Percentiles rank a stretch among this genome's conserved stretches.
Conservation (phyloP, 2,113 vertebrate species). For the Craseonycteris thonglongyai region DNA sequence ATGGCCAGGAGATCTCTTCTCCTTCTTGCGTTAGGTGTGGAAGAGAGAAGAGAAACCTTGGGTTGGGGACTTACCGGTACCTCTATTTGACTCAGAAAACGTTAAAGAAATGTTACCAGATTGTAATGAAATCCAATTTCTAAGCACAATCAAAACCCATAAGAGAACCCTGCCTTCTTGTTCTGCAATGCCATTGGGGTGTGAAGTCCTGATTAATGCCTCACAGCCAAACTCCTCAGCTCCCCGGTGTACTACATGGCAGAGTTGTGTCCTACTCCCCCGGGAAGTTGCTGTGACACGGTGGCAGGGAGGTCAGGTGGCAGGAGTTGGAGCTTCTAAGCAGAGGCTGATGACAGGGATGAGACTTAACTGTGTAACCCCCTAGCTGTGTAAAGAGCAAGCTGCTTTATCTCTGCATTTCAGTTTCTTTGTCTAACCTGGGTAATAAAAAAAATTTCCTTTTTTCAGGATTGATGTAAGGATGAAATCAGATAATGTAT, state of each 20-base stretch:
- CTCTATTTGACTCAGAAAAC: not conserved
- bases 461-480: not conserved
- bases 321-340: not conserved
- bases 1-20: not conserved
- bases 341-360: not conserved
- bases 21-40: not conserved
- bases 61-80: no score
- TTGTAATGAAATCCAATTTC: not conserved
- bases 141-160: not conserved
- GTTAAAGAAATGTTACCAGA: not conserved
- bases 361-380: not conserved
- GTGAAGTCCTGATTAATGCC: not conserved
- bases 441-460: not conserved
- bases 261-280: not conserved
- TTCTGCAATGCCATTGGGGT: not conserved
- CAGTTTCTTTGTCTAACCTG: not conserved
- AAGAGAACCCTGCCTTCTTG: not conserved
- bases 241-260: not conserved
- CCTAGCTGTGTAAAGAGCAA: not conserved
- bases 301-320: not conserved
- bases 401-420: not conserved
- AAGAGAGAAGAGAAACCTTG: not conserved
- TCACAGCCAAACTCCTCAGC: not conserved
- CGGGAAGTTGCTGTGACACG: not conserved
- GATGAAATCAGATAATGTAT: not conserved